A percentile compares a stretch with the other conserved stretches of the same genome.
Evolutionary conservation across 1,140 invertebrate genomes (phyloP).

Genomic region (Agrypnia vestita): DNA sequence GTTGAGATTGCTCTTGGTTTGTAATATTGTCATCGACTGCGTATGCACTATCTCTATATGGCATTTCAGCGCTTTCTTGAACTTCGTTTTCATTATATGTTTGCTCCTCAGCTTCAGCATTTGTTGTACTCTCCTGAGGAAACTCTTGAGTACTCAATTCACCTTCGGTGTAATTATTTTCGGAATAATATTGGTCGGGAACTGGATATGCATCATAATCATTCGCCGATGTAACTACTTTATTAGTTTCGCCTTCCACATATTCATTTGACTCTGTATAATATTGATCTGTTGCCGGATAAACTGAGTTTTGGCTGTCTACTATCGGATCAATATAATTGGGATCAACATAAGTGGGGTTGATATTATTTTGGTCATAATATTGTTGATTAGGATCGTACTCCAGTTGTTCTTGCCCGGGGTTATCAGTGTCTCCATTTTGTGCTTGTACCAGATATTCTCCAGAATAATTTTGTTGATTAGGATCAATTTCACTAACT

Average conservation of each 20-base stretch:
- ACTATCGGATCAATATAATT: conserved; percentile 27
- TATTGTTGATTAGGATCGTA: conserved; percentile 47
- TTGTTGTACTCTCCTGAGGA: conserved; percentile 14
- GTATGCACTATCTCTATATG: background rate
- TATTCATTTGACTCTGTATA: background rate
- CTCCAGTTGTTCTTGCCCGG: background rate
- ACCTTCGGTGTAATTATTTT: background rate
- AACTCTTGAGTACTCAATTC: background rate
- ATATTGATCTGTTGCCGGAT: conserved; percentile 7
- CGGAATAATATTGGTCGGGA: conserved; percentile 20
- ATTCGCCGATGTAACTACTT: background rate
- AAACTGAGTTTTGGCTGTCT: conserved; percentile 5
- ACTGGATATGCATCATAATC: background rate
- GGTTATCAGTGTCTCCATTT: conserved; percentile 6
- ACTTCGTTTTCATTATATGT: conserved; percentile 32
- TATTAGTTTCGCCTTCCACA: background rate
- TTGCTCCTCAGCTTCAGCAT: conserved; percentile 25
- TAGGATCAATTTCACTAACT: background rate
- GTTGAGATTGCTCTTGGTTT: conserved; percentile 4
- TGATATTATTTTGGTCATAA: conserved; percentile 36
- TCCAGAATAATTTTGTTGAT: conserved; percentile 5
- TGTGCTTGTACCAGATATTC: conserved; percentile 25
- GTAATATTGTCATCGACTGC: background rate
- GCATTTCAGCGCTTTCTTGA: background rate
- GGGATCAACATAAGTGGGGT: conserved; percentile 14